Percentiles rank a stretch among this genome's conserved stretches.
phyloP scores from a whole-genome alignment of 92 coral and sea anemone species.

The Porites rus region DNA sequence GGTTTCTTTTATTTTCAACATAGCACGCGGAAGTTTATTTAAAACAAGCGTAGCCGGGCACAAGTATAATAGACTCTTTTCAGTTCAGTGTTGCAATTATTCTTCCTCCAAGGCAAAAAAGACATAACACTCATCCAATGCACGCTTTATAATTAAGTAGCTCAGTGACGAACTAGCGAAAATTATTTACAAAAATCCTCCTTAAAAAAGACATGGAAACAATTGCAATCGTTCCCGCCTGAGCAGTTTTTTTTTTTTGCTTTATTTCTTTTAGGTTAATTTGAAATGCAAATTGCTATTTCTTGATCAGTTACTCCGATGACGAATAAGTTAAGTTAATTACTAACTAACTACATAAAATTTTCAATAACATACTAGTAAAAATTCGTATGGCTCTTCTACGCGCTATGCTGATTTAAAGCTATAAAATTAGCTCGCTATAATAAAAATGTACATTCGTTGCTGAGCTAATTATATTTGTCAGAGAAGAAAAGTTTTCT shows the following conservation, averaged over 20 bases:
- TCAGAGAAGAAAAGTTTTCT: not conserved
- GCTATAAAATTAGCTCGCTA: not conserved
- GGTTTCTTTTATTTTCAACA: too few relatives aligned
- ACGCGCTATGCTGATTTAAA: not conserved
- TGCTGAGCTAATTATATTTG: not conserved
- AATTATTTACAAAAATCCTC: too few relatives aligned
- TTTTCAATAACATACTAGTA: not conserved
- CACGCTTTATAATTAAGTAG: too few relatives aligned
- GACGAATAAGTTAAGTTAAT: not conserved
- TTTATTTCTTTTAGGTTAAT: not conserved
- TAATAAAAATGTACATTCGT: not conserved
- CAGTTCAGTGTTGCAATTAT: too few relatives aligned
- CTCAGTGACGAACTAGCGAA: too few relatives aligned
- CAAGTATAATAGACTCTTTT: too few relatives aligned
- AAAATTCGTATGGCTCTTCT: not conserved
- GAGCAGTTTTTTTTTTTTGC: not conserved
- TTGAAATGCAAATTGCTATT: slow-evolving; percentile 1
- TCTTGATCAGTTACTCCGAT: not conserved
- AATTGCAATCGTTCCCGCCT: not conserved
- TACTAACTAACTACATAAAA: not conserved
- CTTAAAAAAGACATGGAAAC: not conserved
- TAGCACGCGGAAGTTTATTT: too few relatives aligned
- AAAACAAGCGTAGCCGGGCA: too few relatives aligned
- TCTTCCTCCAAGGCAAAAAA: too few relatives aligned
- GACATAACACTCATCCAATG: too few relatives aligned